These are phyloP conservation scores for Protodeltote pygarga DNA, from an alignment of 2,888 invertebrate species.

Conservation along the genomic window DNA sequence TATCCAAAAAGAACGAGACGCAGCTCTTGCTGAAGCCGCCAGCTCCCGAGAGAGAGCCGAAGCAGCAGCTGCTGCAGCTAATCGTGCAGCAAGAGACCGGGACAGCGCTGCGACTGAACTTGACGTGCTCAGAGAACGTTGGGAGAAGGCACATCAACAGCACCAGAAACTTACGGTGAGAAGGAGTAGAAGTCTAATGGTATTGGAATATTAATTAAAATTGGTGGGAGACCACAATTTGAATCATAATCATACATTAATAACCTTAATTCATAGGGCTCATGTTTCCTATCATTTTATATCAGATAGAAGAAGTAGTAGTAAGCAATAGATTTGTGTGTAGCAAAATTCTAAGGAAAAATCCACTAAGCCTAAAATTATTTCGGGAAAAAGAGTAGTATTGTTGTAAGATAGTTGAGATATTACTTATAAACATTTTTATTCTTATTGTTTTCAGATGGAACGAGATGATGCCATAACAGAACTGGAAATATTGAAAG, in stretches of 20 bases:
- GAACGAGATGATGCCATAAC: slow-evolving; percentile 95
- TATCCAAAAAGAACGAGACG: slow-evolving; percentile 95
- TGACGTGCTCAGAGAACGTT: slow-evolving; percentile 94
- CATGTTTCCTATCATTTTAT: too few species aligned
- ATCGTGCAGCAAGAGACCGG: slow-evolving; percentile 93
- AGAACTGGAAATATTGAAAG: slow-evolving; percentile 95
- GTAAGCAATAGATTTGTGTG: too few species aligned
- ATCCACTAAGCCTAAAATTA: too few species aligned
- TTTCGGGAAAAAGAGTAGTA: too few species aligned
- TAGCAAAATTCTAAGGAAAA: too few species aligned
- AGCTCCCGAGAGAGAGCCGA: slow-evolving; percentile 94
- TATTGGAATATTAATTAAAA: not conserved
- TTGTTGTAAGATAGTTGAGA: too few species aligned
- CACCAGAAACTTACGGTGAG: slow-evolving; percentile 93
- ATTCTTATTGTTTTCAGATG: slow-evolving; percentile 86
- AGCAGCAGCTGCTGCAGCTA: slow-evolving; percentile 92
- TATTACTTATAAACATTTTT: too few species aligned
- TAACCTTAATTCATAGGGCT: too few species aligned
- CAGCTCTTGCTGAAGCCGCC: slow-evolving; percentile 92
- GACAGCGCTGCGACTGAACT: slow-evolving; percentile 95
- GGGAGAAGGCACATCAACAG: slow-evolving; percentile 94
- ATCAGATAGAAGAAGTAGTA: too few species aligned
- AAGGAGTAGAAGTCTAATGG: not conserved
- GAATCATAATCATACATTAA: not conserved
- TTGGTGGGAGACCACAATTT: not conserved